Evolutionary conservation across 2,113 vertebrate species (phyloP), one percentile per base, ranked within the genome.

Genomic region (Pholis gunnellus): DNA sequence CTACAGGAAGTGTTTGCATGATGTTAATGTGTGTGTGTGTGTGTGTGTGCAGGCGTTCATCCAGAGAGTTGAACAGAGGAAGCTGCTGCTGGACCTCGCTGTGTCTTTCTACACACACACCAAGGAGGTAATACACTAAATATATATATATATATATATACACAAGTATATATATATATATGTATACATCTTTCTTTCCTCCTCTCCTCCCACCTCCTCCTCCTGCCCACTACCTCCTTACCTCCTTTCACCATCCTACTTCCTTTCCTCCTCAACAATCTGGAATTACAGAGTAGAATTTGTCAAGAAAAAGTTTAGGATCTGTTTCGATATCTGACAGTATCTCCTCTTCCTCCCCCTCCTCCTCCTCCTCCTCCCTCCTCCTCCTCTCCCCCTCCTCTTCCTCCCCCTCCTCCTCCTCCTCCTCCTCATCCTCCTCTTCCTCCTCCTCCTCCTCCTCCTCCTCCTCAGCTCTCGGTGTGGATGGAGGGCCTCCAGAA

Each of bases 401-500:
- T 0, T 1, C 34, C 20, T 22, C 29, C 40, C 29, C 2, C 50
- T 15, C 44, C 14, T 2, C 40, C 40, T 10, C 40, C 25, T 31
- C 65, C 25, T 48, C 25, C 15, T 29, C 42, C 25, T 9, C 17
- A 4, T 2, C 18, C 42, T 6, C 6, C 4, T 40, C 31, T 9
- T 15, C 6, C 10, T 25, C 20, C 3, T 36, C 46, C 17, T 9
- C 10, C 0, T 1, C 34, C 20, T 22, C 29, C 40, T 34, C 2
- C 50, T 13, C 8, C 31, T 34, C 34, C 31, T 10, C 60, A 94
- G 94, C 87, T 94, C 2, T 93, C 94, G 0, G 93, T 56, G 1
- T 94, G 94, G 94, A 94, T 94, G 94, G 94, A 94, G 14, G 94
- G 94, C 17, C 90, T 94, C 25, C 94, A 94, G 90, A 94, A 92